Base-by-base conservation (phyloP, 1,140 invertebrate species). In the Drosophila sproati region DNA sequence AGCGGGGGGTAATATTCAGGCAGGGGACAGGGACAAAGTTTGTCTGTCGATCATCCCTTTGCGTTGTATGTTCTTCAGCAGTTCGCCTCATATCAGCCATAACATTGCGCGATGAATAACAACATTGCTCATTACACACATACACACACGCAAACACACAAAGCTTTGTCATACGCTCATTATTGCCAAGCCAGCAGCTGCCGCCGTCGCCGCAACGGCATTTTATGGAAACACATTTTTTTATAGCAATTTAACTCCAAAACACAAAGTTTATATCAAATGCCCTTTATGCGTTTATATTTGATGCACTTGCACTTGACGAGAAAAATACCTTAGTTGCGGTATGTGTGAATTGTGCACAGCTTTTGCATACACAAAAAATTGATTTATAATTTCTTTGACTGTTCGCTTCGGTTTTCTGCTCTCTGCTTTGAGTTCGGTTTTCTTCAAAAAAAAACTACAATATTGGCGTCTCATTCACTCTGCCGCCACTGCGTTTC, bases 321-420 rank as follows among this genome's bases (percentile, higher is more conserved):
- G 12, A 35, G 39, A 20, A 51, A 68, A 73, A 77, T 74, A 77
- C 77, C 83, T 88, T 75, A 73, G 70, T 69, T 73, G 80, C 59
- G 64, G 69, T 75, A 72, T 72, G 66, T 75, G 69, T 72, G 70
- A 66, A 85, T 81, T 74, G 20, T 20, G 55, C 70, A 82, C 64
- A 77, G 74, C 67, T 85, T 78, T 78, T 73, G 86, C 86, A 91
- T 91, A 91, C 90, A 91, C 86, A 91, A 90, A 76, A 91, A 91
- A 91, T 91, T 91, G 90, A 91, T 91, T 91, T 91, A 77, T 75
- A 91, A 91, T 85, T 73, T 88, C 76, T 73, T 82, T 72, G 76
- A 57, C 72, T 74, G 61, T 39, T 86, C 77, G 87, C 82, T 91
- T 91, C 87, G 87, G 77, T 86, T 90, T 82, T 91, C 69, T 54